phyloP scores from a whole-genome alignment of 2,888 invertebrate species.

The Sphaerolaimus hirsutus region DNA sequence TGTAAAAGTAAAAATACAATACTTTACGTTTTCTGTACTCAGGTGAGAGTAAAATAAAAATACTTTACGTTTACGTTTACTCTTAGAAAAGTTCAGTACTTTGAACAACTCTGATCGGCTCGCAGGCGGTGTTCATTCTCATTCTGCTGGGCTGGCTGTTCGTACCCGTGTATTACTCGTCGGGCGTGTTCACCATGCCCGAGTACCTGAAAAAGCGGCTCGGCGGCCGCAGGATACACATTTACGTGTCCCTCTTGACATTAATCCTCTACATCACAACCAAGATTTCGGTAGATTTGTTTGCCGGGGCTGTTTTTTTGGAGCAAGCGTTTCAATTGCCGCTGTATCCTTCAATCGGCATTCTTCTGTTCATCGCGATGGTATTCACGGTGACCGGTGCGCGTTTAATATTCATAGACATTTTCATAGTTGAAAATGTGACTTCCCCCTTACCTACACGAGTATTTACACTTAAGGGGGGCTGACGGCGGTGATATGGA shows the following conservation, averaged over 20 bases:
- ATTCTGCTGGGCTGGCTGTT: slow-evolving; percentile 9
- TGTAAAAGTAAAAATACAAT: too few species aligned
- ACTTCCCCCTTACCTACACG: too few species aligned
- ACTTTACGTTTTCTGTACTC: too few species aligned
- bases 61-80: too few species aligned
- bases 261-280: slow-evolving; percentile 34
- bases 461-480: slow-evolving; percentile 29
- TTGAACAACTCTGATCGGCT: too few species aligned
- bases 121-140: slow-evolving; percentile 7
- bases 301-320: not conserved
- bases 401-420: too few species aligned
- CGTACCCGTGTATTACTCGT: slow-evolving; percentile 29
- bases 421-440: too few species aligned
- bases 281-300: slow-evolving; percentile 29
- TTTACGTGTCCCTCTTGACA: slow-evolving; percentile 34
- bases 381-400: not conserved
- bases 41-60: too few species aligned
- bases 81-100: too few species aligned
- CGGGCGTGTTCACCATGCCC: slow-evolving; percentile 34
- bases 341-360: not conserved
- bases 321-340: not conserved
- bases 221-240: slow-evolving; percentile 32
- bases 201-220: slow-evolving; percentile 34
- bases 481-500: slow-evolving; percentile 35
- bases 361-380: not conserved